Evolutionary conservation across 2,888 invertebrate species (phyloP).

Genomic region (Thymelicus lineola): DNA sequence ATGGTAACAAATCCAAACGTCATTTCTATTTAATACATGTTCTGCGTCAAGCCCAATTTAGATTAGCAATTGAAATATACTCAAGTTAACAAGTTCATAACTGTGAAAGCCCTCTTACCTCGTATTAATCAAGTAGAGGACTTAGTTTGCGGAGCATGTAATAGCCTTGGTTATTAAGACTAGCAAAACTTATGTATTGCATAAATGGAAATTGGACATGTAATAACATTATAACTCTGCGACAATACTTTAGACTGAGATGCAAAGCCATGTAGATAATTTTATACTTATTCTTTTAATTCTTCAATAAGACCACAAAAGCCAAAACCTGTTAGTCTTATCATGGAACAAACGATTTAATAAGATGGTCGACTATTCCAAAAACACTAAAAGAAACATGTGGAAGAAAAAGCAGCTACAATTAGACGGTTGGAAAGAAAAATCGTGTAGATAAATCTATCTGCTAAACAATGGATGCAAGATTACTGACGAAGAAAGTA

Average conservation of each 20-base stretch:
- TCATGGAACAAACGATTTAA: background rate
- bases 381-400: background rate
- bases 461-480: conserved; percentile 11
- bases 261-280: too few species aligned
- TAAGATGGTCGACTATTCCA: background rate
- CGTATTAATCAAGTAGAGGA: conserved; percentile 42
- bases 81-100: conserved; percentile 47
- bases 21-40: background rate
- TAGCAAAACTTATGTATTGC: background rate
- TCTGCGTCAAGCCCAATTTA: conserved; percentile 37
- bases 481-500: conserved; percentile 1
- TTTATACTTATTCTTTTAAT: too few species aligned
- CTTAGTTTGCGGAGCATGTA: conserved; percentile 23
- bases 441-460: conserved; percentile 2
- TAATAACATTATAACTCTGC: too few species aligned
- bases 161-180: conserved; percentile 20
- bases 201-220: background rate
- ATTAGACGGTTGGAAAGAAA: background rate
- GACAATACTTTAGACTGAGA: too few species aligned
- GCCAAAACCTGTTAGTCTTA: too few species aligned
- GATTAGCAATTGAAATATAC: conserved; percentile 50
- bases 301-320: too few species aligned
- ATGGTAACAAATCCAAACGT: background rate
- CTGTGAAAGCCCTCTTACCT: conserved; percentile 43
- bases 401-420: background rate